Conservation (phyloP, 2,888 invertebrate genomes). For the Synanthedon andrenaeformis region DNA sequence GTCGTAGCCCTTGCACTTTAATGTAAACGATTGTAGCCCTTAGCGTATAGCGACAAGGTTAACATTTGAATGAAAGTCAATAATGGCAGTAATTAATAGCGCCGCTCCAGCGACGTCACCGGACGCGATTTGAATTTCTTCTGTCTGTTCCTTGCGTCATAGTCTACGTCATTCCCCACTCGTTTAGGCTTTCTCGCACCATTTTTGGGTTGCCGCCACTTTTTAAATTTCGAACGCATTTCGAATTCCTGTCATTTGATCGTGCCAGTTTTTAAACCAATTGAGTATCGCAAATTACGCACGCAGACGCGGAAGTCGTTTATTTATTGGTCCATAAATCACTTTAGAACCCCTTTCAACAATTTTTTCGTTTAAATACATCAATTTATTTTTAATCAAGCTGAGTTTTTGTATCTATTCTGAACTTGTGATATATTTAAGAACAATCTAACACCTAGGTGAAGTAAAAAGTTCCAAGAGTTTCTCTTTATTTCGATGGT, state of each 20-base stretch:
- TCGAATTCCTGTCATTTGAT: neutral
- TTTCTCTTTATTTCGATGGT: too few species aligned
- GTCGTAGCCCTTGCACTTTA: too few species aligned
- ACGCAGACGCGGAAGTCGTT: neutral
- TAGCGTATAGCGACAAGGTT: neutral
- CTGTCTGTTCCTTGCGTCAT: constrained; percentile 40
- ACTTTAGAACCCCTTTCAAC: too few species aligned
- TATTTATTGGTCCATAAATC: too few species aligned
- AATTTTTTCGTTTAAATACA: too few species aligned
- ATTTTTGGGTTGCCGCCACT: constrained; percentile 14
- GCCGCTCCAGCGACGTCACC: constrained; percentile 34
- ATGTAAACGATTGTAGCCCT: too few species aligned
- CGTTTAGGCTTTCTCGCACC: constrained; percentile 26
- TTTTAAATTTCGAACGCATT: constrained; percentile 5
- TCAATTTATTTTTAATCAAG: too few species aligned
- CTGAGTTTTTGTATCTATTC: too few species aligned
- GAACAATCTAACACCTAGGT: too few species aligned
- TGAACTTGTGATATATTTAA: too few species aligned
- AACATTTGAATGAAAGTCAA: neutral
- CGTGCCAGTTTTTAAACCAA: neutral
- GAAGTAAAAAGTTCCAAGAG: too few species aligned
- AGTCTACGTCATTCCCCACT: constrained; percentile 33
- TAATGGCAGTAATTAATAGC: neutral
- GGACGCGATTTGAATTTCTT: constrained; percentile 32
- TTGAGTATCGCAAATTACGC: neutral